Evolutionary conservation across 2,888 invertebrate genomes (phyloP).

Genomic region (Coleophora flavipennella): DNA sequence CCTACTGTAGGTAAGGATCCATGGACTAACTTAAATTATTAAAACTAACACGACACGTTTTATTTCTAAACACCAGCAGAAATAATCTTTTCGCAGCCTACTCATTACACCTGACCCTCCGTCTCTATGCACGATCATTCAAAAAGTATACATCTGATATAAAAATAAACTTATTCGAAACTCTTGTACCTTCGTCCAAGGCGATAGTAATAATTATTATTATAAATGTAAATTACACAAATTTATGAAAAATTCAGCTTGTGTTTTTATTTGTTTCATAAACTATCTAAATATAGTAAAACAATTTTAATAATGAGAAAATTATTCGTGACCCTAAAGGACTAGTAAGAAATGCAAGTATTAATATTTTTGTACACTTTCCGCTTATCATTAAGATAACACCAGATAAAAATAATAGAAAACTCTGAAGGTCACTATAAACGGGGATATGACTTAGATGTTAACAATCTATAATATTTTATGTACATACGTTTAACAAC

Average conservation of each 20-base stretch:
- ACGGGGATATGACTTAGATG: constrained; percentile 67
- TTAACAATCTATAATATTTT: constrained; percentile 46
- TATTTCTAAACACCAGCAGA: background rate
- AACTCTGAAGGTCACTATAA: constrained; percentile 40
- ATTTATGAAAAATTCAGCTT: constrained; percentile 14
- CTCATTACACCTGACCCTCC: constrained; percentile 32
- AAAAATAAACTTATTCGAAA: constrained; percentile 65
- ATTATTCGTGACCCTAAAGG: constrained; percentile 59
- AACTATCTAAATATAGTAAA: constrained; percentile 31
- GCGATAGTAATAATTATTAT: constrained; percentile 33
- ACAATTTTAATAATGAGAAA: constrained; percentile 32
- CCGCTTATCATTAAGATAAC: constrained; percentile 67
- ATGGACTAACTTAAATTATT: background rate
- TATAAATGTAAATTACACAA: too few species aligned
- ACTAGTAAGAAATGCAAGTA: constrained; percentile 70
- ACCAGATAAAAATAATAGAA: constrained; percentile 64
- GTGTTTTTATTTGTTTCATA: constrained; percentile 13
- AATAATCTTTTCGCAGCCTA: constrained; percentile 23
- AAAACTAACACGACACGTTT: too few species aligned
- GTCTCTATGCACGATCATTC: constrained; percentile 41
- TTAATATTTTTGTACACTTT: constrained; percentile 66
- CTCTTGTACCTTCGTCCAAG: constrained; percentile 36
- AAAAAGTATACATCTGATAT: constrained; percentile 47
- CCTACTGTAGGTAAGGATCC: background rate
- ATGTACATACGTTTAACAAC: constrained; percentile 31